Conservation (phyloP, 2,888 invertebrate genomes). For the Trachelus troglodyta region DNA sequence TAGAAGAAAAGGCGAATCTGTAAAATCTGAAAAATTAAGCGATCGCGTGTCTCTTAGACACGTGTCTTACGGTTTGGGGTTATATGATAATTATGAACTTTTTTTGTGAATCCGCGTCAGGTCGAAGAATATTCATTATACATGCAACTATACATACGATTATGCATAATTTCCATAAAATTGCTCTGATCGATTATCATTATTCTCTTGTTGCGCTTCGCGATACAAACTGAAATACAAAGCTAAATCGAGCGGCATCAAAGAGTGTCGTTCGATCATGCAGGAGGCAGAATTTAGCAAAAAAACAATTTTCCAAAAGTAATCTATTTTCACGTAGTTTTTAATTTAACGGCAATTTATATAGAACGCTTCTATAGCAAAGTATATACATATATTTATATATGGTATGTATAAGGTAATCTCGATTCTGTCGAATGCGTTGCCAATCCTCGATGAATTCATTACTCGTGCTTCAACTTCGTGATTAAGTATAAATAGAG, state of each 20-base stretch:
- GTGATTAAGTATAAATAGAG: constrained; percentile 17
- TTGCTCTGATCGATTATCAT: background rate
- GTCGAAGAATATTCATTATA: no score
- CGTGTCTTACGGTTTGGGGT: no score
- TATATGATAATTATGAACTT: background rate
- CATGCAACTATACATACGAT: no score
- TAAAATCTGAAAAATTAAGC: no score
- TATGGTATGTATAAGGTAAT: background rate
- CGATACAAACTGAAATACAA: background rate
- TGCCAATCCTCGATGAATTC: background rate
- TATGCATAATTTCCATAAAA: background rate
- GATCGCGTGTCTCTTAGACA: no score
- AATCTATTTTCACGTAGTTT: background rate
- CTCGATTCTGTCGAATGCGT: background rate
- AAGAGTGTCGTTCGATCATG: background rate
- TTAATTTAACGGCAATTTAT: no score
- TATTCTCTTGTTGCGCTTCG: background rate
- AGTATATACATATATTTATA: background rate
- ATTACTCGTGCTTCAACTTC: background rate
- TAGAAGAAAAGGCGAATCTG: no score
- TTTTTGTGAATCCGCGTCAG: background rate
- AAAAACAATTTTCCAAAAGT: background rate
- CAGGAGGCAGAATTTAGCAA: background rate
- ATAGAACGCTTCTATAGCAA: no score
- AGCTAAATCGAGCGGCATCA: background rate